These are phyloP conservation scores for Trachelus troglodyta DNA, from an alignment of 2,888 invertebrate species.

Conservation along the genomic window DNA sequence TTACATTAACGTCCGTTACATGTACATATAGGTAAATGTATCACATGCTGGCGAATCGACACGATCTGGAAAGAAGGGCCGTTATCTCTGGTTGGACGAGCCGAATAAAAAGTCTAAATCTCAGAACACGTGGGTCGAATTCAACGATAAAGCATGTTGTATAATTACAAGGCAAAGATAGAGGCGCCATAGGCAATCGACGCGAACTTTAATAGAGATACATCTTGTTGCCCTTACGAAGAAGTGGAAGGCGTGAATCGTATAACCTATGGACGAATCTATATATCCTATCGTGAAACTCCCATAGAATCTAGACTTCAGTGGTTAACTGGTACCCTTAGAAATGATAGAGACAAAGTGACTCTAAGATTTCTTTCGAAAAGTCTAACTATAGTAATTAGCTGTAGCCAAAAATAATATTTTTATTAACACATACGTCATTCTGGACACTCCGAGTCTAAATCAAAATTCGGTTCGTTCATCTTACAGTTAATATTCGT, in stretches of 20 bases:
- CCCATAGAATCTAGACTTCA: background rate
- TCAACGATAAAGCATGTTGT: slow-evolving; percentile 19
- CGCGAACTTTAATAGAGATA: slow-evolving; percentile 41
- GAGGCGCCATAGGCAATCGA: slow-evolving; percentile 34
- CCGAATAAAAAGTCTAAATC: background rate
- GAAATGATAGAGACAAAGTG: background rate
- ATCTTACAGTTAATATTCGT: background rate
- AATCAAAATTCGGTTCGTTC: background rate
- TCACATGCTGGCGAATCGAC: background rate
- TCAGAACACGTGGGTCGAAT: slow-evolving; percentile 13
- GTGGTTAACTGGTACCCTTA: background rate
- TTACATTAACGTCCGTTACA: background rate
- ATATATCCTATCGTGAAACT: slow-evolving; percentile 7
- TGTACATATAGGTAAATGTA: background rate
- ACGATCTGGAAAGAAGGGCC: background rate
- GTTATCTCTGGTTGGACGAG: background rate
- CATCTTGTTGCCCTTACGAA: slow-evolving; percentile 26
- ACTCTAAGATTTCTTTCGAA: background rate
- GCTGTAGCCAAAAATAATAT: background rate
- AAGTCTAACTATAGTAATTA: background rate
- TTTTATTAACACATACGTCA: background rate
- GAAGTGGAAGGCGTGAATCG: slow-evolving; percentile 19
- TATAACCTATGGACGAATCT: slow-evolving; percentile 24
- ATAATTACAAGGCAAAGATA: slow-evolving; percentile 21
- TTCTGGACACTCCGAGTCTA: background rate